Percentiles rank a stretch among this genome's conserved stretches.
Conservation (phyloP, 2,113 vertebrate genomes). For the Sula dactylatra region DNA sequence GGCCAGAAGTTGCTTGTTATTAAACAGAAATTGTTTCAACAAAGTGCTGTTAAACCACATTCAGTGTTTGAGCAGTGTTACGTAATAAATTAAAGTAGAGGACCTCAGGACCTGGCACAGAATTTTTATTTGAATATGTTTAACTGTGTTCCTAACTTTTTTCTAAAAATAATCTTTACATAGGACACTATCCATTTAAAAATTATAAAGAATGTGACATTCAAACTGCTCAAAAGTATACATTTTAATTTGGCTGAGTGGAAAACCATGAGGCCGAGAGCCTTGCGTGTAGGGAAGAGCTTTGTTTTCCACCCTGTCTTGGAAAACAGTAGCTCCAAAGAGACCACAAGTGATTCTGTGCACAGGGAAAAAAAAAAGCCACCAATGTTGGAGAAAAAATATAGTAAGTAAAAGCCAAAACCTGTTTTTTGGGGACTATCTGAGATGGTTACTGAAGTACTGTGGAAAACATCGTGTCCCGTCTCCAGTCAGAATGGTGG, state of each 20-base stretch:
- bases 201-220: neutral
- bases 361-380: neutral
- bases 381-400: neutral
- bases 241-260: neutral
- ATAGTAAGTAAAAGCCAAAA: neutral
- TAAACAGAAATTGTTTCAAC: neutral
- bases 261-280: accelerated
- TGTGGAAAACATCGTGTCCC: neutral
- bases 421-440: neutral
- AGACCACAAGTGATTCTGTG: neutral
- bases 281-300: accelerated
- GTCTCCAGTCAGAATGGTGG: neutral
- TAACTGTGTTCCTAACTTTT: neutral
- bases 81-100: neutral
- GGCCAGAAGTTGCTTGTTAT: neutral
- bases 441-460: neutral
- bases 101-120: neutral
- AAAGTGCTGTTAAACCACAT: neutral
- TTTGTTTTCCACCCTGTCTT: neutral
- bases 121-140: neutral
- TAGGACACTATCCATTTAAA: neutral
- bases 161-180: neutral
- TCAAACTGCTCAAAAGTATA: neutral
- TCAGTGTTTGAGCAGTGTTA: neutral
- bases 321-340: neutral